These are phyloP conservation scores for Esox niger DNA, from an alignment of 2,113 vertebrate genomes.

Conservation along the genomic window DNA sequence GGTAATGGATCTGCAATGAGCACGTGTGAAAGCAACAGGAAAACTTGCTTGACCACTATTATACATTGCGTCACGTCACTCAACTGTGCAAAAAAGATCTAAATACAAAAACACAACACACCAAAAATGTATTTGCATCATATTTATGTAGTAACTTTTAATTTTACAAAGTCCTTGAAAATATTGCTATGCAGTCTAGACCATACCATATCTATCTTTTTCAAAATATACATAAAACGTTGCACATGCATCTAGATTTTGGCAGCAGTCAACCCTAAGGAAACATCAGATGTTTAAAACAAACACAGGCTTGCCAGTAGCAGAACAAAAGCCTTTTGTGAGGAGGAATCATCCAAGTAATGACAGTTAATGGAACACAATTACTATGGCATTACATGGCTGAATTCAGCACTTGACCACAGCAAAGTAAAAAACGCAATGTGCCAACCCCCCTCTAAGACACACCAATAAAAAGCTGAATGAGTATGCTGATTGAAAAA, in stretches of 20 bases:
- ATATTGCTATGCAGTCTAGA: too few species aligned
- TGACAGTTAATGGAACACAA: constrained; percentile 49
- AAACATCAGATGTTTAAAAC: constrained; percentile 30
- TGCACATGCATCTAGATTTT: constrained; percentile 6
- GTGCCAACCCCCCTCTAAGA: not conserved
- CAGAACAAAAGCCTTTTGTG: constrained; percentile 48
- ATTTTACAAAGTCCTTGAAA: too few species aligned
- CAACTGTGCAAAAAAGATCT: too few species aligned
- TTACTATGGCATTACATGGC: constrained; percentile 38
- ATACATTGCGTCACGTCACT: too few species aligned
- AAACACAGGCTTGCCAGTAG: constrained; percentile 6
- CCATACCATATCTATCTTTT: constrained; percentile 10
- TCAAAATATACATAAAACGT: constrained; percentile 32
- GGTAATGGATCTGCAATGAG: not conserved
- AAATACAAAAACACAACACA: too few species aligned
- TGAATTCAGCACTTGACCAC: constrained; percentile 38
- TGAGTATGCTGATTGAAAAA: not conserved
- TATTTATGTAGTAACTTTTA: too few species aligned
- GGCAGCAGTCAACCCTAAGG: constrained; percentile 16
- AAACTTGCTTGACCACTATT: too few species aligned
- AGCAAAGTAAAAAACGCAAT: constrained; percentile 2
- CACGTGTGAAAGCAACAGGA: too few species aligned
- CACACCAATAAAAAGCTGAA: not conserved
- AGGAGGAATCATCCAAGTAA: constrained; percentile 47
- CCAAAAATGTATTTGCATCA: too few species aligned